phyloP scores from a whole-genome alignment of 2,888 invertebrate genomes.

The Calameuta filiformis region DNA sequence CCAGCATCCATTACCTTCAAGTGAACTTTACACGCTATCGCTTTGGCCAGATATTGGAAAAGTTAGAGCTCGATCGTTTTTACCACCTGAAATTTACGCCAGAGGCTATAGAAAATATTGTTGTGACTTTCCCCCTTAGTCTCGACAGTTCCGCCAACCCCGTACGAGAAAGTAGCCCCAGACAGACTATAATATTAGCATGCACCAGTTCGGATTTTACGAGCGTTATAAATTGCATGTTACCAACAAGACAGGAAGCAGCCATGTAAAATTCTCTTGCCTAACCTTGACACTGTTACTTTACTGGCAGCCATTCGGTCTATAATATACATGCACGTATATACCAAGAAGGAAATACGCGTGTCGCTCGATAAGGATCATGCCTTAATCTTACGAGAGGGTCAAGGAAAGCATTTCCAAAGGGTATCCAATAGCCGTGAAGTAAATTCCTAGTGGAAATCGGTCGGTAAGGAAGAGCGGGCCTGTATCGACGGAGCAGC shows the following conservation, averaged over 20 bases:
- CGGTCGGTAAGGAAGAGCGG: neutral
- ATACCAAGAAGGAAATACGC: neutral
- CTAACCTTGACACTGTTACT: neutral
- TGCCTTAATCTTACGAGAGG: neutral
- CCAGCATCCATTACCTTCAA: neutral
- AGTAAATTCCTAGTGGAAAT: neutral
- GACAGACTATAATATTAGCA: neutral
- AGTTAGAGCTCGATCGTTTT: neutral
- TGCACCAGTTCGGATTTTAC: neutral
- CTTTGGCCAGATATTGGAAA: neutral
- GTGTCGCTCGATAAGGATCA: neutral
- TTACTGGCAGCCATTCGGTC: neutral
- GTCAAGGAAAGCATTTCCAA: neutral
- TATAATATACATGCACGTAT: neutral
- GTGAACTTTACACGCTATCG: neutral
- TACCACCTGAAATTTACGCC: neutral
- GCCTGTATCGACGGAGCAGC: neutral
- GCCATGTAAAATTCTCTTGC: neutral
- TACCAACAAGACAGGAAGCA: neutral
- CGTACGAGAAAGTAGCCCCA: neutral
- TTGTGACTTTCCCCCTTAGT: neutral
- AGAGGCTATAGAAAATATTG: neutral
- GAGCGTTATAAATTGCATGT: neutral
- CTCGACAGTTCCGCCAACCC: neutral
- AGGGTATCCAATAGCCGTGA: neutral